Evolutionary conservation across 1,140 invertebrate genomes (phyloP).

Genomic region (Drosophila subpulchrella): DNA sequence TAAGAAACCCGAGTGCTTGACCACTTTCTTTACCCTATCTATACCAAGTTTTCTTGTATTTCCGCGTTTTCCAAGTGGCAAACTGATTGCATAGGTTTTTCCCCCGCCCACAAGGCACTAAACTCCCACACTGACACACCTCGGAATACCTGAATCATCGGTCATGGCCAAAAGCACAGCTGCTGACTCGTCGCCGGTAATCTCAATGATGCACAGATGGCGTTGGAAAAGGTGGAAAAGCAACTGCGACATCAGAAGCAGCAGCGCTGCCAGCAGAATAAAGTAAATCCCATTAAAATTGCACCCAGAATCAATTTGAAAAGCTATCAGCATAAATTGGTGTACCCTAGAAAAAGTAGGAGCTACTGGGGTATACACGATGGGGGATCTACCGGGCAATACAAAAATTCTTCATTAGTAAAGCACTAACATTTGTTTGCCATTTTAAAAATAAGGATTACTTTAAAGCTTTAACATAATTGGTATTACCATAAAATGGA

Average conservation of each 20-base stretch:
- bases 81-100: conserved; percentile 28
- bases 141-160: conserved; percentile 20
- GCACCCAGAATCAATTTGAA: conserved; percentile 60
- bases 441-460: neutral
- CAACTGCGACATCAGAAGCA: conserved; percentile 9
- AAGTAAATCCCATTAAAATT: conserved; percentile 55
- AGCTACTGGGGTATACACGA: neutral
- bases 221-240: conserved; percentile 8
- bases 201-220: conserved; percentile 34
- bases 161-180: conserved; percentile 40
- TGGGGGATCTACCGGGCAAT: too few relatives aligned
- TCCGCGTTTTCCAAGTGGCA: neutral
- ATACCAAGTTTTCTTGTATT: conserved; percentile 4
- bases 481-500: too few relatives aligned
- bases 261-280: conserved; percentile 17
- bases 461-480: too few relatives aligned
- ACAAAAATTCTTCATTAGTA: neutral
- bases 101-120: conserved; percentile 15
- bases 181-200: conserved; percentile 31
- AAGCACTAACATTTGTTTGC: neutral
- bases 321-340: conserved; percentile 33
- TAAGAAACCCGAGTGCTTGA: conserved; percentile 26
- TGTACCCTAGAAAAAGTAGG: conserved; percentile 3
- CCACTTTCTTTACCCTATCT: conserved; percentile 32
- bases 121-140: conserved; percentile 23